Evolutionary conservation across 2,888 invertebrate species (phyloP), one percentile per base, ranked within the genome.

Genomic region (Eustalomyia histrio): DNA sequence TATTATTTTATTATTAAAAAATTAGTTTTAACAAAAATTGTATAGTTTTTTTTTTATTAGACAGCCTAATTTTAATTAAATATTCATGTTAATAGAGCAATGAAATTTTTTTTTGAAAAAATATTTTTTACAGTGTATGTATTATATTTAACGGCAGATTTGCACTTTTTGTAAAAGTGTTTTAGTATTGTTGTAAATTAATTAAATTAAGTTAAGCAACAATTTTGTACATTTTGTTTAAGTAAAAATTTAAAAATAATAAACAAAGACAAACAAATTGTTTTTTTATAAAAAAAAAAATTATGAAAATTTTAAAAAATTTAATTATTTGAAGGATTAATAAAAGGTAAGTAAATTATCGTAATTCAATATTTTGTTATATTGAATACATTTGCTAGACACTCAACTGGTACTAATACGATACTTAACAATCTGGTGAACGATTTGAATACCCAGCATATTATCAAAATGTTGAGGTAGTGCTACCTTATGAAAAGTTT

Each of bases 101-200:
- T 64, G 39, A 7, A 63, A 5, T 43, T 16, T 67, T 35, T 58
- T 76, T 76, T 53, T 79, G 21, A 17, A 21, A n/a, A 64, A 53
- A 17, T 64, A 69, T 55, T 78, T 78, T 55, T 73, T 33, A 71
- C 53, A 43, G 67, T 29, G 29, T 29, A 39, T 72, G 61, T 67
- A 63, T n/a, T n/a, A n/a, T 68, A 63, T 57, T 2, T 47, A 47
- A 24, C 60, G 71, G 58, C 58, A 75, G 68, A 65, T 60, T 61
- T 43, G 63, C 83, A 82, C 83, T 83, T 84, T 83, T 84, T 84
- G 83, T 84, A 82, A 84, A 84, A 84, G 83, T 84, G 83, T 75
- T 83, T 76, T 73, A 80, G 57, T 76, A 73, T 75, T 79, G 76
- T 82, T 82, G 76, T 80, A 76, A 69, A 80, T 76, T 79, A 76